Percentiles rank a stretch among this genome's conserved stretches.
phyloP scores from a whole-genome alignment of 2,113 vertebrate genomes.

The Syrrhaptes paradoxus region DNA sequence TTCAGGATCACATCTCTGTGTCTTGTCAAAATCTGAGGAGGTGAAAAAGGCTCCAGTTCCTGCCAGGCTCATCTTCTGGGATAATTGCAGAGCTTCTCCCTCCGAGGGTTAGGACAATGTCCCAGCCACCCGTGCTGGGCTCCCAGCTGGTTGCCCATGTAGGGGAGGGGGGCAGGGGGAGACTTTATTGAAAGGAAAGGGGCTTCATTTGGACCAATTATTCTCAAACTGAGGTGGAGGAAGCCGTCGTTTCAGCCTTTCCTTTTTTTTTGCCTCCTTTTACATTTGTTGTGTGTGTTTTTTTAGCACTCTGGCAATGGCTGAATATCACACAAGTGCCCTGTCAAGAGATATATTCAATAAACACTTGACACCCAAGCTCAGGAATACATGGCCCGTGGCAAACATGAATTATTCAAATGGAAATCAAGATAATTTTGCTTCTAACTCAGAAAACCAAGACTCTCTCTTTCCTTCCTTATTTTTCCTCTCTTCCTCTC shows the following conservation, averaged over 20 bases:
- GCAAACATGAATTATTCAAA: conserved; percentile 80
- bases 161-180: conserved; percentile 2
- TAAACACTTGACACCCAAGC: conserved; percentile 77
- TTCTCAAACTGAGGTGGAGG: conserved; percentile 70
- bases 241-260: conserved; percentile 11
- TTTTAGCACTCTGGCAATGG: conserved; percentile 48
- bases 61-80: neutral
- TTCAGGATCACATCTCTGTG: neutral
- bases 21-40: neutral
- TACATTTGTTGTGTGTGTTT: conserved; percentile 62
- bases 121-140: neutral
- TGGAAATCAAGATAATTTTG: conserved; percentile 79
- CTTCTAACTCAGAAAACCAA: conserved; percentile 75
- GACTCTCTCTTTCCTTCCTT: conserved; percentile 58
- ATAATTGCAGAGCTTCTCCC: neutral
- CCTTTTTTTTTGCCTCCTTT: neutral
- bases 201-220: conserved; percentile 78
- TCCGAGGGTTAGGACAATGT: neutral
- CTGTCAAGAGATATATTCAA: conserved; percentile 77
- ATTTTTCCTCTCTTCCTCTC: conserved; percentile 19
- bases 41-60: neutral
- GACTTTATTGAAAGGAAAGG: neutral
- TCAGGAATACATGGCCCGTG: conserved; percentile 78
- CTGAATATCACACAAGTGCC: conserved; percentile 70
- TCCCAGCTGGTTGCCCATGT: neutral